phyloP scores from a whole-genome alignment of 2,113 vertebrate species.

The Mirza zaza region DNA sequence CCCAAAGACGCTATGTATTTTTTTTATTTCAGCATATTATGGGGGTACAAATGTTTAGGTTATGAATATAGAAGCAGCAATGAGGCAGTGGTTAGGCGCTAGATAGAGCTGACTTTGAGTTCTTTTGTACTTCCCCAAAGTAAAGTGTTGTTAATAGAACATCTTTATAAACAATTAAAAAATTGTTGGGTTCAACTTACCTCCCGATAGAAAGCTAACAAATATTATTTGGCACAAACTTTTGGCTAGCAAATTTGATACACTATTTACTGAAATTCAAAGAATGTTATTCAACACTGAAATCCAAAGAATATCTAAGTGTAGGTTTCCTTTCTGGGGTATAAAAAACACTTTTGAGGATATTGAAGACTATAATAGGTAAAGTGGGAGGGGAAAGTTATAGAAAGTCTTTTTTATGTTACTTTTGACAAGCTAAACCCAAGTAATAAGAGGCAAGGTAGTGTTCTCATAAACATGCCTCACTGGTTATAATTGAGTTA shows the following conservation, averaged over 20 bases:
- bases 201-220: not conserved
- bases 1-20: not conserved
- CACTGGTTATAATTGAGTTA: not conserved
- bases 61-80: not conserved
- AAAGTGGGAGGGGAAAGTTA: not conserved
- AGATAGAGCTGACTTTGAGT: not conserved
- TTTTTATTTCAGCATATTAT: too few species aligned
- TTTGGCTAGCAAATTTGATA: constrained; percentile 22
- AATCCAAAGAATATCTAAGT: constrained; percentile 10
- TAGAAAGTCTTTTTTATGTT: constrained; percentile 34
- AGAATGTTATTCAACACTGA: not conserved
- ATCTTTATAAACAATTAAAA: not conserved
- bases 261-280: not conserved
- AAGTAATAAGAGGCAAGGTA: constrained; percentile 8
- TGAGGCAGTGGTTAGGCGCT: not conserved
- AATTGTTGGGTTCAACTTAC: not conserved
- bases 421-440: constrained; percentile 54
- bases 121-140: not conserved
- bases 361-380: not conserved
- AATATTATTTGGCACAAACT: not conserved
- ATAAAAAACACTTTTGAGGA: not conserved
- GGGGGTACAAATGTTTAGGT: too few species aligned
- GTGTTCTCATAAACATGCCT: not conserved
- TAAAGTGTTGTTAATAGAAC: not conserved
- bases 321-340: not conserved